Evolutionary conservation across 1,140 invertebrate genomes (phyloP), one percentile per base, ranked within the genome.

Genomic region (Frieseomelitta varia): DNA sequence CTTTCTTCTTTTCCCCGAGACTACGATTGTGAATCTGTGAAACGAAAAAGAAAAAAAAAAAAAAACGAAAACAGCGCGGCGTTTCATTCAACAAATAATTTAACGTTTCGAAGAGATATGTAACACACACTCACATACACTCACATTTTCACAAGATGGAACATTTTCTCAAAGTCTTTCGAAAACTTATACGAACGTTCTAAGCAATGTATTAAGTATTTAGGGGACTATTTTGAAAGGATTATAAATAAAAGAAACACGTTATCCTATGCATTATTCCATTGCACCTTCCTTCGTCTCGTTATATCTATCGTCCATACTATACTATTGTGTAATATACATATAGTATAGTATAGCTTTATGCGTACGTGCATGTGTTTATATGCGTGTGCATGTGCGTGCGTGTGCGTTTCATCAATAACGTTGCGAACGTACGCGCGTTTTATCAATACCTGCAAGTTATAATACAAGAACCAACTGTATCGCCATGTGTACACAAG

Each of bases 171-270:
- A 79, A 79, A 53, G 63, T 79, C 63, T 79, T 79, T 79, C 77
- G 63, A 79, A 79, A 79, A 68, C 77, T 79, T 79, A 34, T 79
- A 79, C 76, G 61, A 78, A 78, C 51, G 21, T 68, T 79, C 47
- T 79, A 79, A 79, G 77, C 77, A 79, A 79, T 79, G 65, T 79
- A 79, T 79, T 24, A 47, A 79, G 27, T 79, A 79, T 51, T 79
- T 79, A 79, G 63, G 63, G n/a, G 30, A 68, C 51, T 79, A 79
- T 79, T 79, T 79, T 79, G 77, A 79, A 68, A 47, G 27, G n/a
- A 79, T 79, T 79, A 78, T 53, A 67, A 78, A 78, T 53, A 67
- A 78, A 78, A 47, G 24, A 55, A 53, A 53, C 12, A 47, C 15
- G 8, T 34, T 34, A 65, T 34, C 27, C 14, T 24, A 53, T 19